Evolutionary conservation across 2,113 vertebrate genomes (phyloP).

Genomic region (Triplophysa tibetana): DNA sequence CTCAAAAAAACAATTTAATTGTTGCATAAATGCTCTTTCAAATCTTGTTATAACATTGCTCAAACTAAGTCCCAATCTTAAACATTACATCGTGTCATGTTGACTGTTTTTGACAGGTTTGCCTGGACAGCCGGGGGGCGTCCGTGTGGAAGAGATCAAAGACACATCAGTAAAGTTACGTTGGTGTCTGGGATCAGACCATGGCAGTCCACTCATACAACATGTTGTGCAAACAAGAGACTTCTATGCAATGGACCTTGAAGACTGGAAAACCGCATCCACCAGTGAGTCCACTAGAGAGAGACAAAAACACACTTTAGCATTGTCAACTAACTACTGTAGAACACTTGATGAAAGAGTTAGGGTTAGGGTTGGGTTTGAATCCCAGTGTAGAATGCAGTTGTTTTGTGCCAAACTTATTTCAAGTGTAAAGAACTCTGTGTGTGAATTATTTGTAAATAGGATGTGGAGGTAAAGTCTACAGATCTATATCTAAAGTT

Average conservation of each 20-base stretch:
- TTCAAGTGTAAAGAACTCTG: no score
- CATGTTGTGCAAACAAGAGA: slow-evolving; percentile 88
- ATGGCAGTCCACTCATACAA: slow-evolving; percentile 89
- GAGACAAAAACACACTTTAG: background rate
- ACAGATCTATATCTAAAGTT: no score
- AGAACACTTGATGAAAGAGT: no score
- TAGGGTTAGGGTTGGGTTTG: no score
- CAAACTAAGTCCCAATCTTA: background rate
- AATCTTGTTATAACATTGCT: background rate
- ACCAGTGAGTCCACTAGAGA: slow-evolving; percentile 79
- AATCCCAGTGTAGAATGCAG: no score
- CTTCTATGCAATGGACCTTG: slow-evolving; percentile 76
- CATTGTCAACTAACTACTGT: background rate
- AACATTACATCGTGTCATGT: background rate
- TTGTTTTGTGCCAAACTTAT: no score
- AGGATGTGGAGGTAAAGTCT: no score
- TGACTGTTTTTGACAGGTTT: slow-evolving; percentile 66
- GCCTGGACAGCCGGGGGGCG: slow-evolving; percentile 91
- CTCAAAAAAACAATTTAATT: no score
- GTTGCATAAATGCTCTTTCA: no score
- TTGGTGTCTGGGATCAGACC: slow-evolving; percentile 90
- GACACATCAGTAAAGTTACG: slow-evolving; percentile 85
- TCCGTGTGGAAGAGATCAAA: slow-evolving; percentile 85
- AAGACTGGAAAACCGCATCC: slow-evolving; percentile 91
- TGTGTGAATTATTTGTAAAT: no score